Base-by-base conservation (phyloP, 2,797 vertebrate species). In the Anomalospiza imberbis region DNA sequence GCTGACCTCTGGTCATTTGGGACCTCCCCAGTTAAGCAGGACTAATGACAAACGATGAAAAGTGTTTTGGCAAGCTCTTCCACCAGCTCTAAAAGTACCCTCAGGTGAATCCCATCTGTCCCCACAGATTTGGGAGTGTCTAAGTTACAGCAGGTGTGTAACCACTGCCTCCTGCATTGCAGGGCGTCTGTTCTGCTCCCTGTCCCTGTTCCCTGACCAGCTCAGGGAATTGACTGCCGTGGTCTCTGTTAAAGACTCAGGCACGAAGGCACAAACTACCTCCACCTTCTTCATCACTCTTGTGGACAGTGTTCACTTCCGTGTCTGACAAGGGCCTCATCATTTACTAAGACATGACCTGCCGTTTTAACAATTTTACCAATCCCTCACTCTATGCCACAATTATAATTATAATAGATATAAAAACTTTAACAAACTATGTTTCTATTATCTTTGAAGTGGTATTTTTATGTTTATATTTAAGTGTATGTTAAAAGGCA, bases 381-480 rank as follows among this genome's bases (percentile, higher is more conserved):
- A 79, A 16, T 51, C 21, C 17, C 44, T 85, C 74, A 67, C 25
- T 78, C 45, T 82, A 89, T 74, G 66, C 22, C 45, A 76, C 54
- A 90, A 87, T 83, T 79, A 91, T 88, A 90, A 87, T 83, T 79
- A 91, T 88, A 92, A 57, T 58, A 79, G 62, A 94, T 65, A 82
- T 36, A 88, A 96, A 91, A 95, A 88, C 78, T 94, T 96, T 93
- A 94, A 95, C 65, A 94, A 89, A 91, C 85, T 95, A 94, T 94
- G 95, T 97, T 96, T 94, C 73, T 80, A 36, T 87, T 95, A 53
- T 45, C 80, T 89, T 93, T 95, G 83, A 97, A 97, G 93, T 20
- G 63, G 66, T 85, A 95, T 97, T 96, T 97, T 97, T 81, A 93
- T 91, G 91, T 96, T 97, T 97, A 95, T 94, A 96, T 95, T 94